Evolutionary conservation across 2,113 vertebrate genomes (phyloP), one percentile per base, ranked within the genome.

Genomic region (Leptosomus discolor): DNA sequence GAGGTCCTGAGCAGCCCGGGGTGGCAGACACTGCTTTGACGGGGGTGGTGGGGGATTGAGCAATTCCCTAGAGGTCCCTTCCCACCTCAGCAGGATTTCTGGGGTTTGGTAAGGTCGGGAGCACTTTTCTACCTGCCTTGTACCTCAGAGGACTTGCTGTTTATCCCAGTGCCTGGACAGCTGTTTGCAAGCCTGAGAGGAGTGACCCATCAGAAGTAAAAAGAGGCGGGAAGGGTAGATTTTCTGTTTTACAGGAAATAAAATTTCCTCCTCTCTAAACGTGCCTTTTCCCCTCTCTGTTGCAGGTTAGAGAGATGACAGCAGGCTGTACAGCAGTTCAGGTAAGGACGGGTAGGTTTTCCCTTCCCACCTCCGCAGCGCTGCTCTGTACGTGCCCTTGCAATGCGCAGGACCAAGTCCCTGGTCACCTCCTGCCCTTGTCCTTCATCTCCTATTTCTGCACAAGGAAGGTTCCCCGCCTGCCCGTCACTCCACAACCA

Each of bases 281-380:
- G 5, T 23, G 36, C 26, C 6, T 60, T 34, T 32, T 45, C 48
- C 58, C 19, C 74, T 95, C 48, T 91, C 41, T 91, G 45, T 45
- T 95, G 39, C 92, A 98, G 98, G 98, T 92, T 98, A 98, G 97
- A 39, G 18, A 0, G 54, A 57, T 5, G 43, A 58, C 70, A 8
- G 0, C 7, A 5, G 39, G 65, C 83, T 43, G 85, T n/a, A 34
- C 95, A 86, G 92, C 34, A 19, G 11, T 85, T 17, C 78, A 65
- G 96, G 98, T 98, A 94, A 98, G 98, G 94, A 37, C 45, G 8
- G 45, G 19, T 19, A 22, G 9, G 39, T 32, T 7, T 39, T 12
- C 4, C 15, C 26, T 17, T 32, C 39, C 34, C 1, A 3, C 43
- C 6, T 37, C 48, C 11, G 48, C 45, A 36, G 22, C 51, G 1